These are phyloP conservation scores for Upupa epops DNA, from an alignment of 2,113 vertebrate species.

Conservation along the genomic window DNA sequence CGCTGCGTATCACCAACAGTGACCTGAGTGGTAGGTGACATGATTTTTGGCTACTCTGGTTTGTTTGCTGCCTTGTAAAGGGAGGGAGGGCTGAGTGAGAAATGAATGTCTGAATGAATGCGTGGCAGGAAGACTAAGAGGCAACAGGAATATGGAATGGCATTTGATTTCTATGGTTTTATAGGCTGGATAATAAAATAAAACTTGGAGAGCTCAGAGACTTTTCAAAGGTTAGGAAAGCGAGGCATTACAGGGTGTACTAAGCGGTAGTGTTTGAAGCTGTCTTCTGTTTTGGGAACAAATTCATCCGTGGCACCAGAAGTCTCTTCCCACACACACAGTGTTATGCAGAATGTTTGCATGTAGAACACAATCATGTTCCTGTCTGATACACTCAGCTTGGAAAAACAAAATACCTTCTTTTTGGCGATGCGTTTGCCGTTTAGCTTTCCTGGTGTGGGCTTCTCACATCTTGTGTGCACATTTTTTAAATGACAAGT, in stretches of 20 bases:
- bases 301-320: neutral
- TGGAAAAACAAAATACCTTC: constrained; percentile 10
- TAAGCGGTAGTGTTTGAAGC: constrained; percentile 21
- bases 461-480: constrained; percentile 43
- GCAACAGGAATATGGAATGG: neutral
- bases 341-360: constrained; percentile 40
- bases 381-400: constrained; percentile 35
- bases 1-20: constrained; percentile 91
- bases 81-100: constrained; percentile 54
- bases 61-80: constrained; percentile 19
- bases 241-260: constrained; percentile 27
- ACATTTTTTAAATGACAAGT: constrained; percentile 65
- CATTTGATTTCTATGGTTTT: constrained; percentile 21
- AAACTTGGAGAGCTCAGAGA: constrained; percentile 34
- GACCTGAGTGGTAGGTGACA: constrained; percentile 94
- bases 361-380: constrained; percentile 29
- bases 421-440: constrained; percentile 50
- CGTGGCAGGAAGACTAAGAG: constrained; percentile 49
- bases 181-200: constrained; percentile 25
- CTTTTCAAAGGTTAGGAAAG: constrained; percentile 8
- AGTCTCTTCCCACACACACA: neutral
- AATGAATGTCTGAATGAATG: constrained; percentile 48
- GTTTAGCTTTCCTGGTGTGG: constrained; percentile 56
- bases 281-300: constrained; percentile 38
- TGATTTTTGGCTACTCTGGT: neutral